Base-by-base conservation (phyloP, 2,888 invertebrate species). In the Zaprionus obscuricornis region DNA sequence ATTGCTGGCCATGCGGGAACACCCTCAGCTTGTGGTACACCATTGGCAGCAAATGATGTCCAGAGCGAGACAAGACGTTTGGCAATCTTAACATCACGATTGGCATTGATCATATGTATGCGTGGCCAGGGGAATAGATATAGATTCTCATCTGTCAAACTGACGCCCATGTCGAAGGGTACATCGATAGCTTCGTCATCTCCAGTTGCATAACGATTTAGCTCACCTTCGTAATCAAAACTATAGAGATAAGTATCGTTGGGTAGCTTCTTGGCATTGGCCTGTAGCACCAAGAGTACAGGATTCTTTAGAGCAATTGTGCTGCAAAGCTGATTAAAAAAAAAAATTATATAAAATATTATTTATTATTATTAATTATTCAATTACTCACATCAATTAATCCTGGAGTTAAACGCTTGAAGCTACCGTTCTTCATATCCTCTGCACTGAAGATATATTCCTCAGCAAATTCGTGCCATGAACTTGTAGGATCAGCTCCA, bases 121-220 rank as follows among this genome's bases (percentile, higher is more conserved):
- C 87, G 76, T 1, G 90, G 90, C 88, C 88, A 90, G 16, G 90
- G 90, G 81, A 93, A 93, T 11, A 93, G 79, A 67, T 93, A 92
- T 10, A 92, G 89, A 33, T 92, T 89, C 58, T 93, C 93, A 62
- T 93, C 92, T 4, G 92, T 92, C 64, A 93, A 91, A 20, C 92
- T 91, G 3, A 92, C 91, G 2, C 93, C 91, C 76, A 91, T 88
- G 46, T 90, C 88, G 65, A 91, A 91, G 24, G 91, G 91, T 64
- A 90, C 87, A 18, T 83, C 72, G n/a, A 85, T 73, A 2, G 83
- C 73, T 26, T 89, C 90, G n/a, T 89, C 89, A 0, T 88, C 87
- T 16, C 13, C 36, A 45, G 66, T 75, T 2, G 79, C 66, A 67
- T 91, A 91, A n/a, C 90, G 87, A 49, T 90, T 90, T 20, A 85